These are phyloP conservation scores for Euura lappo DNA, from an alignment of 1,140 invertebrate genomes.

Conservation along the genomic window DNA sequence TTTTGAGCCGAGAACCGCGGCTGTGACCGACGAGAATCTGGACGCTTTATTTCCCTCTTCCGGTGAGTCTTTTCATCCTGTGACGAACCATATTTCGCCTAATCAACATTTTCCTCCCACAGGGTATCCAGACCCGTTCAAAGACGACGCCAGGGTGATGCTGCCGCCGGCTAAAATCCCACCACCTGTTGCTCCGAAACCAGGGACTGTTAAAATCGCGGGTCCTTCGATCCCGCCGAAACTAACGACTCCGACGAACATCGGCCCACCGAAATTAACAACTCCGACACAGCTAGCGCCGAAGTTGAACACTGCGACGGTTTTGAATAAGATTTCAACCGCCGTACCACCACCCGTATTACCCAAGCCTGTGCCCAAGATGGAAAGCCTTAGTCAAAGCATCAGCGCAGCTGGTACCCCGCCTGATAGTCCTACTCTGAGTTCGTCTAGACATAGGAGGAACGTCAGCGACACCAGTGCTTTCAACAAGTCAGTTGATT, in stretches of 20 bases:
- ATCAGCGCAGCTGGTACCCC: slow-evolving; percentile 55
- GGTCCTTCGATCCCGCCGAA: slow-evolving; percentile 38
- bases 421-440: slow-evolving; percentile 54
- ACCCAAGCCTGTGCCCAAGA: slow-evolving; percentile 60
- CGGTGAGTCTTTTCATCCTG: slow-evolving; percentile 39
- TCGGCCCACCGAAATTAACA: slow-evolving; percentile 40
- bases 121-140: slow-evolving; percentile 61
- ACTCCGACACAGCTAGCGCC: slow-evolving; percentile 42
- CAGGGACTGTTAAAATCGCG: slow-evolving; percentile 37
- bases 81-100: slow-evolving; percentile 16
- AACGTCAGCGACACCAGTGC: slow-evolving; percentile 89
- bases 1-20: slow-evolving; percentile 43
- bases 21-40: slow-evolving; percentile 49
- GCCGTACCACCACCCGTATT: slow-evolving; percentile 59
- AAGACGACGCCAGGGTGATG: slow-evolving; percentile 52
- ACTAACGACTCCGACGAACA: slow-evolving; percentile 44
- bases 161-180: slow-evolving; percentile 53
- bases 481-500: slow-evolving; percentile 76
- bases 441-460: slow-evolving; percentile 69
- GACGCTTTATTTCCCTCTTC: slow-evolving; percentile 60
- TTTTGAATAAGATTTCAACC: slow-evolving; percentile 41
- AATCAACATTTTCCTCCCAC: slow-evolving; percentile 9
- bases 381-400: slow-evolving; percentile 57
- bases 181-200: slow-evolving; percentile 51
- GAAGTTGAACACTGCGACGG: slow-evolving; percentile 36